Percentiles rank a stretch among this genome's conserved stretches.
phyloP scores from a whole-genome alignment of 2,888 invertebrate genomes.

The Plebejus anna region DNA sequence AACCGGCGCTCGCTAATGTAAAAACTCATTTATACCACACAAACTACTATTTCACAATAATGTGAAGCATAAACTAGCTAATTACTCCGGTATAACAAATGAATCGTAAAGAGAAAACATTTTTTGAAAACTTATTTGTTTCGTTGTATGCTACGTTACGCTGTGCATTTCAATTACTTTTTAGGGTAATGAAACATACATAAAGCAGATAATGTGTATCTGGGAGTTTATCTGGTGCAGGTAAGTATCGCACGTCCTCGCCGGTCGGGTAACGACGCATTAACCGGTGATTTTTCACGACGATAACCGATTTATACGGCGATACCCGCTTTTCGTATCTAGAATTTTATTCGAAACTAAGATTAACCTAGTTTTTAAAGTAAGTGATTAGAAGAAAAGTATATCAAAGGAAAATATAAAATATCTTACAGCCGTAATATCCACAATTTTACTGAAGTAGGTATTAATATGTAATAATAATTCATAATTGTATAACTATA shows the following conservation, averaged over 20 bases:
- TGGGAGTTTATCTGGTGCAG: neutral
- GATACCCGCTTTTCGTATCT: neutral
- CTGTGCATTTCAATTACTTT: neutral
- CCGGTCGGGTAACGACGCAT: slow-evolving; percentile 2
- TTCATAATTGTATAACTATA: too few species aligned
- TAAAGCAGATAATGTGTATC: neutral
- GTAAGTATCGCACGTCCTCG: neutral
- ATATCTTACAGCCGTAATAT: neutral
- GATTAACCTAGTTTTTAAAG: neutral
- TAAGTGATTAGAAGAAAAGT: slow-evolving; percentile 3
- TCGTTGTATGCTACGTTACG: neutral
- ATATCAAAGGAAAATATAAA: neutral
- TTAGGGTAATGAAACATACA: neutral
- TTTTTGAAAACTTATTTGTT: neutral
- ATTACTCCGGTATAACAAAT: slow-evolving; percentile 1
- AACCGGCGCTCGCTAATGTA: neutral
- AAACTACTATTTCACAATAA: neutral
- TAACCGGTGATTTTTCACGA: neutral
- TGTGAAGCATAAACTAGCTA: neutral
- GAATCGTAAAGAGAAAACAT: neutral
- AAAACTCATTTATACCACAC: neutral
- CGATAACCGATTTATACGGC: neutral
- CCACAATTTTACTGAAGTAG: neutral
- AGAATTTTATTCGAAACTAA: neutral
- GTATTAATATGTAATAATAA: too few species aligned